A percentile compares a stretch with the other conserved stretches of the same genome.
These are phyloP conservation scores for Tenthredo livida DNA, from an alignment of 2,888 invertebrate species.

Conservation along the genomic window DNA sequence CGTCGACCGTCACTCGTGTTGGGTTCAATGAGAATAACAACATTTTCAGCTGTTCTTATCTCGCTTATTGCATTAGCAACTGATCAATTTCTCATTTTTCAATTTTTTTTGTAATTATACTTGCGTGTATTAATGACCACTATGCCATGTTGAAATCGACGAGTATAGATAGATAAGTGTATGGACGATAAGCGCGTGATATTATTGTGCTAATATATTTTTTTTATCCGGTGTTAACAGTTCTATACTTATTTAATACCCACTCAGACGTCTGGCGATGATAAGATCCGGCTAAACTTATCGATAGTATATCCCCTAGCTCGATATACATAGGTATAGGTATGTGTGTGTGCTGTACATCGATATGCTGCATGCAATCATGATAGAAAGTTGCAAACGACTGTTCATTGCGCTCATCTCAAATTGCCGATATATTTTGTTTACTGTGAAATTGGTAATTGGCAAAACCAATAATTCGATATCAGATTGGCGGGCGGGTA, in stretches of 20 bases:
- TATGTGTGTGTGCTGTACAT: not conserved
- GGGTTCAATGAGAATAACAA: conserved; percentile 20
- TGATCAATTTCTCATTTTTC: not conserved
- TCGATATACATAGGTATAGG: not conserved
- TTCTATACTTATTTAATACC: conserved; percentile 54
- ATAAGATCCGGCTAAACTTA: conserved; percentile 53
- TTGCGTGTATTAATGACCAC: not conserved
- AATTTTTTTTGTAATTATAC: not conserved
- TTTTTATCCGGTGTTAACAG: conserved; percentile 16
- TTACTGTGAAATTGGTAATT: conserved; percentile 58
- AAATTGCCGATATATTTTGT: not conserved
- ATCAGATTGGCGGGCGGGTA: conserved; percentile 62
- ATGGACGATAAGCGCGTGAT: not conserved
- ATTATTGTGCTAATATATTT: conserved; percentile 1
- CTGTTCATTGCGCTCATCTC: not conserved
- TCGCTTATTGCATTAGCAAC: not conserved
- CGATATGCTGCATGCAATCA: too few relatives aligned
- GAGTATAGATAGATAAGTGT: not conserved
- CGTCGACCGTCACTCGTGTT: not conserved
- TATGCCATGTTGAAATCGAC: not conserved
- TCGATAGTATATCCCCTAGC: not conserved
- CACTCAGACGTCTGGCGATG: conserved; percentile 57
- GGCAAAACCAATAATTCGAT: conserved; percentile 72
- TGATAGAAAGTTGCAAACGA: not conserved
- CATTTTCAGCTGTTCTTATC: not conserved